These are phyloP conservation scores for Chrysogorgia sp. DNA, from an alignment of 92 coral and sea anemone species.

Conservation along the genomic window DNA sequence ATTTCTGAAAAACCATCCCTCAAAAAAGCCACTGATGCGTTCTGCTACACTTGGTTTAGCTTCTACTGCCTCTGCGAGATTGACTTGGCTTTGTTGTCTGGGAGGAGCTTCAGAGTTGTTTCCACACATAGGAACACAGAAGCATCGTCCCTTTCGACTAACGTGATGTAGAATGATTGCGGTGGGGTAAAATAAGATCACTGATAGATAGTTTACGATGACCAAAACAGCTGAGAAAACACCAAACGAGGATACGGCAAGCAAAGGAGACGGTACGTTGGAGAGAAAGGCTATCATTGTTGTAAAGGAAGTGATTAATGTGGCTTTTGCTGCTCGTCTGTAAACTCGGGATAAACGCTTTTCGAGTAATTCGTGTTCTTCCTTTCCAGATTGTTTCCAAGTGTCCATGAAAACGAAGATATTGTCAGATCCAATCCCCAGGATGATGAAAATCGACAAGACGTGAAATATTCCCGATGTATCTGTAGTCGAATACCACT, in stretches of 20 bases:
- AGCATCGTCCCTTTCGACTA: constrained; percentile 49
- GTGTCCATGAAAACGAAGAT: constrained; percentile 75
- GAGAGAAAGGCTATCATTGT: constrained; percentile 75
- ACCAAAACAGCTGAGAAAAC: constrained; percentile 72
- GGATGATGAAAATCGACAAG: constrained; percentile 70
- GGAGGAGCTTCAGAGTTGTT: background rate
- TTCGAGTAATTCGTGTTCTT: constrained; percentile 19
- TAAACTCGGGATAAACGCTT: constrained; percentile 60
- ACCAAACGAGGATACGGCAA: constrained; percentile 73
- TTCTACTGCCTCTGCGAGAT: background rate
- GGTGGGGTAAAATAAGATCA: constrained; percentile 65
- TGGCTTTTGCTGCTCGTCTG: constrained; percentile 65
- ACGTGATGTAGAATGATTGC: constrained; percentile 63
- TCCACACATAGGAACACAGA: constrained; percentile 59
- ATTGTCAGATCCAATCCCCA: constrained; percentile 78
- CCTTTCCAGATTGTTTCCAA: constrained; percentile 61
- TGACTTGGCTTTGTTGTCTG: background rate
- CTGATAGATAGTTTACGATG: constrained; percentile 68
- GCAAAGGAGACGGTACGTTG: constrained; percentile 68
- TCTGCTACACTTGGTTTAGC: background rate
- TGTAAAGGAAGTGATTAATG: constrained; percentile 71
- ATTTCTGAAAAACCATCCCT: constrained; percentile 63
- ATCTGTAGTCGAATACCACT: constrained; percentile 68
- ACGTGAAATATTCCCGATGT: constrained; percentile 77
- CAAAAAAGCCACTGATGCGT: constrained; percentile 54